phyloP scores from a whole-genome alignment of 1,140 invertebrate species.

The Oncopodura yosiiana region DNA sequence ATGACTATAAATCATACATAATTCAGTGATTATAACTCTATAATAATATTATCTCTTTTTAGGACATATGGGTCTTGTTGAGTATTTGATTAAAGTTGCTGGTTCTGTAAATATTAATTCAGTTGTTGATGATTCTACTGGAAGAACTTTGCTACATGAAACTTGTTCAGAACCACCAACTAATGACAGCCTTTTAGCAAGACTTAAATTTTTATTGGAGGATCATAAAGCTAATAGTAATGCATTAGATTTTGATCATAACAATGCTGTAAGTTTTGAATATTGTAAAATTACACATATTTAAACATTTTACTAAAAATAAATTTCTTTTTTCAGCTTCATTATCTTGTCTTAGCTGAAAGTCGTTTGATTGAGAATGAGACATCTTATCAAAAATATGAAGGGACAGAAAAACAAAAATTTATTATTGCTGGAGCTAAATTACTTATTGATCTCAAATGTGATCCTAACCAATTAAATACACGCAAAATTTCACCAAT shows the following conservation, averaged over 20 bases:
- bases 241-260: conserved; percentile 41
- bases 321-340: conserved; percentile 19
- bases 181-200: conserved; percentile 28
- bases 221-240: conserved; percentile 41
- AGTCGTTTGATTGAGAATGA: neutral
- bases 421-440: neutral
- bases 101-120: conserved; percentile 47
- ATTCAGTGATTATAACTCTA: no score
- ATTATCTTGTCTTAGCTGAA: conserved; percentile 14
- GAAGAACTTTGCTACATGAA: conserved; percentile 18
- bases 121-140: conserved; percentile 36
- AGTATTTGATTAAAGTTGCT: conserved; percentile 42
- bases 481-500: conserved; percentile 6
- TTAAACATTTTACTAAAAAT: neutral
- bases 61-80: conserved; percentile 43
- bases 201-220: conserved; percentile 41
- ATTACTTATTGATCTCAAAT: conserved; percentile 6
- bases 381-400: neutral
- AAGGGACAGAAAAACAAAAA: neutral
- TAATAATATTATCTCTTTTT: no score
- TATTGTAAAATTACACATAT: conserved; percentile 1
- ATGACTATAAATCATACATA: no score
- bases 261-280: conserved; percentile 41
- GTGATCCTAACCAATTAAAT: conserved; percentile 10
- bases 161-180: conserved; percentile 1